Evolutionary conservation across 2,888 invertebrate species (phyloP), one percentile per base, ranked within the genome.

Genomic region (Orthosia incerta): DNA sequence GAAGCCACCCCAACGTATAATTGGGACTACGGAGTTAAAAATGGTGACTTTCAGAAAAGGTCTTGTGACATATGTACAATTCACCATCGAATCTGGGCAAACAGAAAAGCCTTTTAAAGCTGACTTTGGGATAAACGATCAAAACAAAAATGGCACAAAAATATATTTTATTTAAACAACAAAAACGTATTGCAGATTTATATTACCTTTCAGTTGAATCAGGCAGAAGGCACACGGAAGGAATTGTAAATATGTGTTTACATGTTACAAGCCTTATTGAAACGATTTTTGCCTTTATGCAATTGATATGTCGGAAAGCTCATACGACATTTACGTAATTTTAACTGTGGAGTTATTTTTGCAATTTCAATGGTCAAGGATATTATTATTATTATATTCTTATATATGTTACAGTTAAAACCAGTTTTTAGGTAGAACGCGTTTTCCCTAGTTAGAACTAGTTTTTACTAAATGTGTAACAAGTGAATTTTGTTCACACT

Each of bases 191-290:
- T 13, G 39, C 46, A 16, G 18, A 23, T 53, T 46, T 48, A 16
- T 46, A 46, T 61, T 31, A 71, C 16, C 16, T 31, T 31, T 18
- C 46, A 56, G n/a, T 55, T 31, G 23, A 71, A 48, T 53, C 39
- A 50, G 7, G n/a, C 48, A 39, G 61, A 45, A 23, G 20, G n/a
- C 16, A 48, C n/a, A 61, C 48, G 46, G 18, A 31, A 72, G 55
- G 48, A 18, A 73, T 55, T 50, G 61, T 5, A 72, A 73, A 73
- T 56, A 62, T 61, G 23, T 71, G 39, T 71, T 61, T 60, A 48
- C 39, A 48, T 61, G 53, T 48, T 23, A 16, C 31, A 23, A 48
- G 39, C 16, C 9, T 26, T 71, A 71, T n/a, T 71, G 61, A 48
- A 56, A 23, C 48, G 55, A 62, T 72, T 20, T 72, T 61, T 73